Evolutionary conservation across 2,113 vertebrate genomes (phyloP).

Genomic region (Brachyhypopomus gauderio): DNA sequence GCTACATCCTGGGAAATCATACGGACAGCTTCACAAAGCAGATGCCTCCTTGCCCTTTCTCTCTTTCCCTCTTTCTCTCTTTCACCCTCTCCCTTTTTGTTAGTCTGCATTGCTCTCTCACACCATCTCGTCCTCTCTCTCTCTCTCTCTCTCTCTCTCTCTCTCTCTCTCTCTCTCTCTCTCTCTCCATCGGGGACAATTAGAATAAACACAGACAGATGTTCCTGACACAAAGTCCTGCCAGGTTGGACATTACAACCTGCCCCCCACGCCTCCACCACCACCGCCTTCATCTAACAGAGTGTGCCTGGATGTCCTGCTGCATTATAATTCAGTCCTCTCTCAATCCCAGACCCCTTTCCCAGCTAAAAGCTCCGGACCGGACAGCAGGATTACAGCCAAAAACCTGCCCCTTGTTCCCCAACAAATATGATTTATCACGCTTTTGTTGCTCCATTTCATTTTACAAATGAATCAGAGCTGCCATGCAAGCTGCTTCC

Average conservation of each 20-base stretch:
- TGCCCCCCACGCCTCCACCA: conserved; percentile 29
- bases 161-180: background rate
- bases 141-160: background rate
- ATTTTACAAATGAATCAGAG: conserved; percentile 53
- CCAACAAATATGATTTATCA: conserved; percentile 49
- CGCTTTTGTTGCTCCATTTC: conserved; percentile 28
- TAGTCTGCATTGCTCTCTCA: no score
- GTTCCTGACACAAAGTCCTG: conserved; percentile 39
- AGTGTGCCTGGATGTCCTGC: conserved; percentile 47
- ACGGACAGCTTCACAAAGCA: conserved; percentile 3
- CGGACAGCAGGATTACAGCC: conserved; percentile 48
- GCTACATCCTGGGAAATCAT: background rate
- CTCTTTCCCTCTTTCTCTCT: background rate
- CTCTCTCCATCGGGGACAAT: conserved; percentile 35
- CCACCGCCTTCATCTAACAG: conserved; percentile 54
- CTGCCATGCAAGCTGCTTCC: conserved; percentile 17
- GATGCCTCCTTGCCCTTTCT: background rate
- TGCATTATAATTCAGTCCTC: conserved; percentile 47
- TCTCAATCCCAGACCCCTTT: conserved; percentile 36
- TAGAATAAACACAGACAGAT: conserved; percentile 54
- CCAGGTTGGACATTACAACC: conserved; percentile 54
- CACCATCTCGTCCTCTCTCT: background rate
- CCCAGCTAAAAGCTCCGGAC: conserved; percentile 14
- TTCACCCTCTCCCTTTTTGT: background rate
- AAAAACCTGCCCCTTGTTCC: conserved; percentile 38